These are phyloP conservation scores for Drosophila athabasca DNA, from an alignment of 1,140 invertebrate genomes.

Conservation along the genomic window DNA sequence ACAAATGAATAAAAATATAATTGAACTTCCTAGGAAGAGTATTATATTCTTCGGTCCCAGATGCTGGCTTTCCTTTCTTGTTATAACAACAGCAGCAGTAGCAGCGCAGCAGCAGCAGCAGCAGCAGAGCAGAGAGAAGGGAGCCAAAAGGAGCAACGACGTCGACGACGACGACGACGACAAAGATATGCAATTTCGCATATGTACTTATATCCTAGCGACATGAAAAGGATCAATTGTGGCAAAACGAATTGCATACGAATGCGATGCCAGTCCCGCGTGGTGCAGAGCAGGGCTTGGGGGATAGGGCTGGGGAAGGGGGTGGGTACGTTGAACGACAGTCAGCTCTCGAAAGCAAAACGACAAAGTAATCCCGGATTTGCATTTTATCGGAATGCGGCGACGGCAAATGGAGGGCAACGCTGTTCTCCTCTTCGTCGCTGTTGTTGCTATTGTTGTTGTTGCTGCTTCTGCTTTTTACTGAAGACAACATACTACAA, in stretches of 20 bases:
- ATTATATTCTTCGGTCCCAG: too few species aligned
- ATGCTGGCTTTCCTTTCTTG: too few species aligned
- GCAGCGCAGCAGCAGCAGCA: not conserved
- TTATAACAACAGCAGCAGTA: slow-evolving; percentile 52
- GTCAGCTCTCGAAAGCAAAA: slow-evolving; percentile 78
- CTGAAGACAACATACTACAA: slow-evolving; percentile 34
- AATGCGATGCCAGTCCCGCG: slow-evolving; percentile 67
- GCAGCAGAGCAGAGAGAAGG: slow-evolving; percentile 11
- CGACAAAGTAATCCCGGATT: slow-evolving; percentile 81
- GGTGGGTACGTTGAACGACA: slow-evolving; percentile 28
- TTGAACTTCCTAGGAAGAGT: too few species aligned
- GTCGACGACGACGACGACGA: slow-evolving; percentile 74
- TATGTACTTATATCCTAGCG: slow-evolving; percentile 82
- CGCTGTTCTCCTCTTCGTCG: slow-evolving; percentile 36
- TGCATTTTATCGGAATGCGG: slow-evolving; percentile 82
- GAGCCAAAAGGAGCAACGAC: slow-evolving; percentile 51
- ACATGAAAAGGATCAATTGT: slow-evolving; percentile 82
- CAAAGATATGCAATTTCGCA: slow-evolving; percentile 82
- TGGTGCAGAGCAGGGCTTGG: slow-evolving; percentile 3
- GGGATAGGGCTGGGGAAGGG: slow-evolving; percentile 14
- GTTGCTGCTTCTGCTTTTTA: slow-evolving; percentile 18
- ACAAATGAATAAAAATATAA: too few species aligned
- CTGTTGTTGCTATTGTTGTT: slow-evolving; percentile 25
- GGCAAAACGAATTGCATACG: slow-evolving; percentile 82
- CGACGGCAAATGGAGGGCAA: slow-evolving; percentile 63